Evolutionary conservation across 2,113 vertebrate species (phyloP).

Genomic region (Anser cygnoides): DNA sequence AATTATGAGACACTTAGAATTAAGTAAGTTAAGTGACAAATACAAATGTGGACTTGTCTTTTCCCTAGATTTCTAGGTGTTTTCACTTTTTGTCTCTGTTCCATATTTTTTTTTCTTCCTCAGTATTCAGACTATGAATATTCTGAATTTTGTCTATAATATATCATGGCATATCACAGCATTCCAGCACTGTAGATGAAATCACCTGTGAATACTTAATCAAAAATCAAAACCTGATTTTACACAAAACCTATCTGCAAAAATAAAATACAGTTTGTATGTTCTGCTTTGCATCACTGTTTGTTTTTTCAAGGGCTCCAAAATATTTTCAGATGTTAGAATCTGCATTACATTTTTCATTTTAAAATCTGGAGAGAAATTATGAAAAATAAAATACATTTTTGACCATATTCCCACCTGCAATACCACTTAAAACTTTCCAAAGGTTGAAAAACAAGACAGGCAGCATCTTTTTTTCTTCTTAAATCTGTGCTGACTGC

Average conservation of each 20-base stretch:
- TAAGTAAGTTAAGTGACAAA: background rate
- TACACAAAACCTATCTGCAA: background rate
- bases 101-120: background rate
- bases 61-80: background rate
- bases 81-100: background rate
- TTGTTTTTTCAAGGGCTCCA: background rate
- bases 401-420: background rate
- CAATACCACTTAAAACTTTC: slow-evolving; percentile 19
- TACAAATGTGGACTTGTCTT: background rate
- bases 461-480: background rate
- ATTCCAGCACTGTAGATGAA: background rate
- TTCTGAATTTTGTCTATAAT: background rate
- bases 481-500: slow-evolving; percentile 47
- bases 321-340: slow-evolving; percentile 3
- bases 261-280: background rate
- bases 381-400: slow-evolving; percentile 2
- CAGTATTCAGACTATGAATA: background rate
- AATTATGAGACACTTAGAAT: background rate
- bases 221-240: background rate
- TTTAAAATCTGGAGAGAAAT: background rate
- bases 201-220: background rate
- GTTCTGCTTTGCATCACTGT: background rate
- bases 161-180: background rate
- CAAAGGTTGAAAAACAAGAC: slow-evolving; percentile 5
- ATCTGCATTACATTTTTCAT: background rate